Conservation (phyloP, 2,113 vertebrate genomes). For the Lepidothrix coronata region DNA sequence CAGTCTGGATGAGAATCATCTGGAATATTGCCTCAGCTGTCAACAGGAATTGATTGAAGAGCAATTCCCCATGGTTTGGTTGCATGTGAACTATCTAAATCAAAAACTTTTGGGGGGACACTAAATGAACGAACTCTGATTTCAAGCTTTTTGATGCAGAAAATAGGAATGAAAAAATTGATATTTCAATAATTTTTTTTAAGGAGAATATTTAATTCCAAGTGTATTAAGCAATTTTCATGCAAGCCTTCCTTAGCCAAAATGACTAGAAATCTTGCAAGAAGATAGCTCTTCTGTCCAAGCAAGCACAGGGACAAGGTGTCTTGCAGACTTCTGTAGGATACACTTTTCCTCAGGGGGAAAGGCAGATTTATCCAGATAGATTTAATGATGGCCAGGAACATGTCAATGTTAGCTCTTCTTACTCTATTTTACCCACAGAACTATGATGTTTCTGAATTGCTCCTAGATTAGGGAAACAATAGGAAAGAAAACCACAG, state of each 20-base stretch:
- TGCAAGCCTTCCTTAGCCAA: not conserved
- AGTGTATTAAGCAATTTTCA: not conserved
- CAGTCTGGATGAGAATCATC: not conserved
- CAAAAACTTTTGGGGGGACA: not conserved
- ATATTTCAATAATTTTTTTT: not conserved
- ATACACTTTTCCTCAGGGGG: fast-evolving
- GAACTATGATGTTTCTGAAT: not conserved
- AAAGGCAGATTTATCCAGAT: not conserved
- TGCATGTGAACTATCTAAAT: not conserved
- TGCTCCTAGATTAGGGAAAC: not conserved
- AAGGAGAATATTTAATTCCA: not conserved
- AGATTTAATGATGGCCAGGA: not conserved
- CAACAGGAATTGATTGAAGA: not conserved
- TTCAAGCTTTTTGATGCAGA: not conserved
- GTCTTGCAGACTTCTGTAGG: not conserved
- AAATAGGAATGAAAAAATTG: not conserved
- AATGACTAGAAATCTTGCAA: not conserved
- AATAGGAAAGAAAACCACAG: not conserved
- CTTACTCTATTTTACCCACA: not conserved
- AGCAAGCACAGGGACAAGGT: not conserved
- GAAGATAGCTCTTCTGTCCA: not conserved
- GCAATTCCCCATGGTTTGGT: not conserved
- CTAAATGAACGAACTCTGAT: not conserved
- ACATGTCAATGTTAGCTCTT: not conserved
- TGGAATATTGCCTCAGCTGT: not conserved